These are phyloP conservation scores for Phyto melanocephala DNA, from an alignment of 2,888 invertebrate genomes.

Conservation along the genomic window DNA sequence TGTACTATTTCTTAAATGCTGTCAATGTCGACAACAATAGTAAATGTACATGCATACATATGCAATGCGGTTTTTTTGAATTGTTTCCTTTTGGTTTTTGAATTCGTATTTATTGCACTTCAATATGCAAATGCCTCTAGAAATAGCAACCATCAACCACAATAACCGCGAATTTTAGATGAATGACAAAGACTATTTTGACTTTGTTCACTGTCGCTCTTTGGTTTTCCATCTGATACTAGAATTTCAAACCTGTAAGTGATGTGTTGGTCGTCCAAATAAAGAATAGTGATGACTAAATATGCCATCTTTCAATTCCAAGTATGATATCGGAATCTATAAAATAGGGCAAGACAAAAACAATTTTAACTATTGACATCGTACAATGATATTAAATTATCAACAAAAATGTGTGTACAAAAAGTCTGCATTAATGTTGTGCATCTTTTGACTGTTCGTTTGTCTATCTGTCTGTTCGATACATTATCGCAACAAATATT, in stretches of 20 bases:
- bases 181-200: conserved; percentile 5
- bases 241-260: background rate
- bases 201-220: background rate
- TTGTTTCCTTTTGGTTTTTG: background rate
- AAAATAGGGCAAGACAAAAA: background rate
- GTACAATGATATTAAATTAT: conserved; percentile 57
- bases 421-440: conserved; percentile 30
- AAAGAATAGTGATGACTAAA: conserved; percentile 16
- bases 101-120: background rate
- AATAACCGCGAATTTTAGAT: conserved; percentile 3
- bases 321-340: background rate
- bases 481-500: conserved; percentile 16
- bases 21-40: background rate
- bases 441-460: conserved; percentile 15
- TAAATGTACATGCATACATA: background rate
- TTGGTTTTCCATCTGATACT: background rate
- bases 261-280: conserved; percentile 7
- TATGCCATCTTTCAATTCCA: background rate
- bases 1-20: background rate
- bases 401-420: conserved; percentile 46
- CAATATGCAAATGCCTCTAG: conserved; percentile 26
- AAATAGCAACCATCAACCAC: background rate
- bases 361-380: conserved; percentile 1
- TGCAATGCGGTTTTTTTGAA: background rate
- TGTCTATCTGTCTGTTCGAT: background rate